A percentile compares a stretch with the other conserved stretches of the same genome.
These are phyloP conservation scores for Mesitornis unicolor DNA, from an alignment of 2,113 vertebrate genomes.

Conservation along the genomic window DNA sequence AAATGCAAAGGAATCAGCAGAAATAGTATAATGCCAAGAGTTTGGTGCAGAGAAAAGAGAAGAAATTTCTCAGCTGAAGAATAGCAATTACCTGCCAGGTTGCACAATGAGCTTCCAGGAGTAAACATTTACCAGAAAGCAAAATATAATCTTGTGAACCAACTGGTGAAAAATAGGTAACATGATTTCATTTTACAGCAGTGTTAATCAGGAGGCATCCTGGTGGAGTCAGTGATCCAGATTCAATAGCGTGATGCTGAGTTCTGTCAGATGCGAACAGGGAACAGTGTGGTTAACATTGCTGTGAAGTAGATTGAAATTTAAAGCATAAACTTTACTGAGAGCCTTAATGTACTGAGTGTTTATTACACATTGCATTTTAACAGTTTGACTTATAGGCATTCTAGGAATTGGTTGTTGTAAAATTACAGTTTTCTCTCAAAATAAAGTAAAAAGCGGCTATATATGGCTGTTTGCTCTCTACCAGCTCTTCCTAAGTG, in stretches of 20 bases:
- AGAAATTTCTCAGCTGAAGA: not conserved
- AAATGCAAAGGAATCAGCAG: not conserved
- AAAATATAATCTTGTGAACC: not conserved
- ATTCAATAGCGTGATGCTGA: not conserved
- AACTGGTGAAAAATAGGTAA: not conserved
- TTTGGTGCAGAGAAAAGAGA: not conserved
- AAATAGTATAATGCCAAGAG: not conserved
- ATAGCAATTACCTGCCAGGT: not conserved
- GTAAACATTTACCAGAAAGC: not conserved
- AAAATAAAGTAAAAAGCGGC: not conserved
- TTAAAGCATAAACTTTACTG: not conserved
- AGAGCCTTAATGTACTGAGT: not conserved
- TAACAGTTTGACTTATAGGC: not conserved
- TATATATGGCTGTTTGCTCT: not conserved
- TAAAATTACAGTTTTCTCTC: not conserved
- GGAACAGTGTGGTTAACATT: not conserved
- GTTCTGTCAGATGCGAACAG: not conserved
- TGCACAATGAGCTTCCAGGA: not conserved
- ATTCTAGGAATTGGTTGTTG: not conserved
- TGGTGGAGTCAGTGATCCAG: rapidly evolving
- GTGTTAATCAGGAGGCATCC: not conserved
- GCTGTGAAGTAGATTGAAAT: not conserved
- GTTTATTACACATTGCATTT: not conserved
- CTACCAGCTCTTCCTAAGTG: not conserved
- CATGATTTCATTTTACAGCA: not conserved